These are phyloP conservation scores for Sicus ferrugineus DNA, from an alignment of 2,888 invertebrate genomes.

Conservation along the genomic window DNA sequence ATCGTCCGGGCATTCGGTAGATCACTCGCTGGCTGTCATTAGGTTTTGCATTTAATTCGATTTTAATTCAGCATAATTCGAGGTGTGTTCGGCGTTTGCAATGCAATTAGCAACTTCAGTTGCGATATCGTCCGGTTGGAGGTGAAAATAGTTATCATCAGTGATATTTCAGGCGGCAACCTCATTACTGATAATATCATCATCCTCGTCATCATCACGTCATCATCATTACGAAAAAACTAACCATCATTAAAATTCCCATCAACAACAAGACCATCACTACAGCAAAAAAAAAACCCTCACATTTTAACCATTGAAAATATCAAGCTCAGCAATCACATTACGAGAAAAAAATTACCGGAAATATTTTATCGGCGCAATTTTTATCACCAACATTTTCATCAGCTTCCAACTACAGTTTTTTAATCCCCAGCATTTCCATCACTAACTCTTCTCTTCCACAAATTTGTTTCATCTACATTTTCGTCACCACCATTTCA, in stretches of 20 bases:
- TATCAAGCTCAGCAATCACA: too few species aligned
- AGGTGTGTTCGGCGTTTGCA: slow-evolving; percentile 16
- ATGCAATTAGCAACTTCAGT: slow-evolving; percentile 11
- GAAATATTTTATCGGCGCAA: not conserved
- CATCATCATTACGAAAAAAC: not conserved
- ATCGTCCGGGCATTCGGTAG: slow-evolving; percentile 7
- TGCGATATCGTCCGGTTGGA: not conserved
- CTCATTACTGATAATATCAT: not conserved
- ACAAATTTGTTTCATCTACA: too few species aligned
- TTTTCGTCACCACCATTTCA: too few species aligned
- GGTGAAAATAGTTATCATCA: too few species aligned
- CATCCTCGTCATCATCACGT: not conserved
- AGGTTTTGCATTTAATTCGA: slow-evolving; percentile 4
- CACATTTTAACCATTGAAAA: too few species aligned
- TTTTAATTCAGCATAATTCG: slow-evolving; percentile 9
- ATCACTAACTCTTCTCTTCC: too few species aligned
- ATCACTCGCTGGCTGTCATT: slow-evolving; percentile 2
- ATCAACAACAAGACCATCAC: not conserved
- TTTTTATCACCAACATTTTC: not conserved
- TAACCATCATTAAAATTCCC: not conserved
- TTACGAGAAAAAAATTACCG: too few species aligned
- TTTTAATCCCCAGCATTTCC: too few species aligned
- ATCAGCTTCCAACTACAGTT: too few species aligned
- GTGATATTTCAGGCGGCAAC: not conserved
- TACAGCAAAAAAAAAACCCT: too few species aligned